These are phyloP conservation scores for Nanorana parkeri DNA, from an alignment of 2,113 vertebrate species.

Conservation along the genomic window DNA sequence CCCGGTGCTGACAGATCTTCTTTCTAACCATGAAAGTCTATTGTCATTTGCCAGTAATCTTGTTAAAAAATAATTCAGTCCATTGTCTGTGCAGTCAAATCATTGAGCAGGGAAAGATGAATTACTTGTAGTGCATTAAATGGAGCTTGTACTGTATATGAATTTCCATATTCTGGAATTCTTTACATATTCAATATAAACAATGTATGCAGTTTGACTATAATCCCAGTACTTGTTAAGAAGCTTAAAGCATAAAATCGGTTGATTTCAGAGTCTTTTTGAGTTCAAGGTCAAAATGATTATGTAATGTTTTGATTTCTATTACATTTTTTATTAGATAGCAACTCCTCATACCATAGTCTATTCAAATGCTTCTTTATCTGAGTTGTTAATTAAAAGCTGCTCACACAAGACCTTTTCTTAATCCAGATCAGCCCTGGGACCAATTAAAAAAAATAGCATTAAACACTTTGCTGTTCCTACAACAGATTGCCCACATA, in stretches of 20 bases:
- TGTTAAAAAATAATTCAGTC: conserved; percentile 54
- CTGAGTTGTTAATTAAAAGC: conserved; percentile 75
- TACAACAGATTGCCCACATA: conserved; percentile 69
- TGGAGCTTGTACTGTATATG: conserved; percentile 63
- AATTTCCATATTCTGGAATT: conserved; percentile 71
- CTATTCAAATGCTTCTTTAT: conserved; percentile 73
- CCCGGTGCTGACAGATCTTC: neutral
- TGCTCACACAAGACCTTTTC: conserved; percentile 66
- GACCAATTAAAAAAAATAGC: conserved; percentile 75
- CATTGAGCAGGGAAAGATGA: conserved; percentile 63
- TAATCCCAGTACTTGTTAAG: conserved; percentile 76
- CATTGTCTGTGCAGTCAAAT: conserved; percentile 55
- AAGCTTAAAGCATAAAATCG: conserved; percentile 76
- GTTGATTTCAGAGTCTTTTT: conserved; percentile 77
- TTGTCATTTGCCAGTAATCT: conserved; percentile 60
- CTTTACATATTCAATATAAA: conserved; percentile 72
- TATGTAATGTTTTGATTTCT: conserved; percentile 67
- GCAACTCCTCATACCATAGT: conserved; percentile 66
- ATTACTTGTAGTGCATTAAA: conserved; percentile 60
- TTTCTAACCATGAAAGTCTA: conserved; percentile 56
- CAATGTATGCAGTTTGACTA: conserved; percentile 64
- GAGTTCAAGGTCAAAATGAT: conserved; percentile 82
- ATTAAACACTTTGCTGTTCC: conserved; percentile 68
- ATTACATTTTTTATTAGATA: conserved; percentile 58
- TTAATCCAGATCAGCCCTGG: conserved; percentile 70